A percentile compares a stretch with the other conserved stretches of the same genome.
phyloP scores from a whole-genome alignment of 2,113 vertebrate genomes.

The Oryzias curvinotus region DNA sequence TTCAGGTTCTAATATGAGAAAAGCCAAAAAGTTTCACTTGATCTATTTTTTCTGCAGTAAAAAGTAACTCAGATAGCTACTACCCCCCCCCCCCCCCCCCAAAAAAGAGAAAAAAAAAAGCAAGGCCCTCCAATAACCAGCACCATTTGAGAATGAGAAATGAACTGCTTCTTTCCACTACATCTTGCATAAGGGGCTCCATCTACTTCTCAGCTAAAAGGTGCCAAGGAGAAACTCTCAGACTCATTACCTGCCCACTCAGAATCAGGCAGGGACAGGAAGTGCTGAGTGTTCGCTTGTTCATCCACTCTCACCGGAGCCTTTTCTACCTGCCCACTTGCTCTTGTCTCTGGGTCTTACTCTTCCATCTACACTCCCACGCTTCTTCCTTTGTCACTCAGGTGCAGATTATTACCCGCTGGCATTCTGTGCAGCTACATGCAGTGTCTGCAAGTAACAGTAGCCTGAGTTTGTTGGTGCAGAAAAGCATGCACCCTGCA shows the following conservation, averaged over 20 bases:
- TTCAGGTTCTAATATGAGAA: no score
- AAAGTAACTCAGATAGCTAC: slow-evolving; percentile 17
- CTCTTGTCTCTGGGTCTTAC: slow-evolving; percentile 51
- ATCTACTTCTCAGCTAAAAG: slow-evolving; percentile 57
- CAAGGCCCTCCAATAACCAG: slow-evolving; percentile 17
- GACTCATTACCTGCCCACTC: slow-evolving; percentile 73
- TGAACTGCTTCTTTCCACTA: slow-evolving; percentile 34
- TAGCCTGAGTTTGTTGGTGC: slow-evolving; percentile 13
- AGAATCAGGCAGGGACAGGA: slow-evolving; percentile 50
- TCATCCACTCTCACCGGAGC: slow-evolving; percentile 62
- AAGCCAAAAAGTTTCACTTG: no score
- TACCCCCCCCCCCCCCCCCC: not conserved
- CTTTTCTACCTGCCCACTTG: slow-evolving; percentile 62
- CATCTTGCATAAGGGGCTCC: slow-evolving; percentile 37
- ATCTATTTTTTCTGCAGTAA: not conserved
- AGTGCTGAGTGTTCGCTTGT: slow-evolving; percentile 66
- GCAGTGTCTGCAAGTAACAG: slow-evolving; percentile 15
- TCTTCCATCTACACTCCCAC: slow-evolving; percentile 58
- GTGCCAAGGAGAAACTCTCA: slow-evolving; percentile 65
- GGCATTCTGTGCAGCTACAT: slow-evolving; percentile 24
- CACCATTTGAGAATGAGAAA: slow-evolving; percentile 53
- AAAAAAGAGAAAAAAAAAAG: not conserved
- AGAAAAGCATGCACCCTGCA: slow-evolving; percentile 22
- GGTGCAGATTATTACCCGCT: slow-evolving; percentile 47
- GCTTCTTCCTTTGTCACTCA: slow-evolving; percentile 44